Base-by-base conservation (phyloP, 2,113 vertebrate species). In the Perca schrenkii region DNA sequence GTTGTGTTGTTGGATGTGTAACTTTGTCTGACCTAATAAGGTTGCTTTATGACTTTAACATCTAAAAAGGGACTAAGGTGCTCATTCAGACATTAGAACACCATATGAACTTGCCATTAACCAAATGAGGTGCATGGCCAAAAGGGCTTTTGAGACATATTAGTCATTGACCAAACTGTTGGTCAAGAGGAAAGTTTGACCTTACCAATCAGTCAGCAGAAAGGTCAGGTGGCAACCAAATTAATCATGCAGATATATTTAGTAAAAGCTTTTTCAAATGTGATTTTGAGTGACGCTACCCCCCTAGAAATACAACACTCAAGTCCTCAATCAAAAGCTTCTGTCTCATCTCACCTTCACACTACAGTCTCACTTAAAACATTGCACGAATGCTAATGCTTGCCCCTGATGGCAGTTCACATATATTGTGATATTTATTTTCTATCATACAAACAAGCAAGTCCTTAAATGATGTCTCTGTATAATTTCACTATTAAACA, bases 381-480 rank as follows among this genome's bases (percentile, higher is more conserved):
- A 22, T 70, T 34, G 43, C 47, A n/a, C 21, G 8, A 49, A 61
- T 12, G 19, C 7, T 25, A 53, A 69, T 13, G 65, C 22, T 56
- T 14, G 34, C 10, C 58, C 58, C 43, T n/a, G 21, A 16, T 47
- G 36, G 34, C 15, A 25, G 17, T 53, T 43, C 2, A n/a, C 57
- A 73, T 84, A 36, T 17, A 79, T 19, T 22, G 22, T 60, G 66
- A 14, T 71, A 61, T 25, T 61, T 52, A 62, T 73, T 72, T 61
- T 25, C 47, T 3, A 40, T 54, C 28, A 43, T 25, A 65, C 16
- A 12, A 17, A 40, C 0, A 11, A 58, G 17, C 1, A 14, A 36
- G 52, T 50, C 15, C 16, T 50, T 6, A 19, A 43, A 66, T 21
- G 12, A 8, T 14, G 60, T 17, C n/a, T 40, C 13, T n/a, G 5